Evolutionary conservation across 2,888 invertebrate species (phyloP), one percentile per base, ranked within the genome.

Genomic region (Xestia ashworthii): DNA sequence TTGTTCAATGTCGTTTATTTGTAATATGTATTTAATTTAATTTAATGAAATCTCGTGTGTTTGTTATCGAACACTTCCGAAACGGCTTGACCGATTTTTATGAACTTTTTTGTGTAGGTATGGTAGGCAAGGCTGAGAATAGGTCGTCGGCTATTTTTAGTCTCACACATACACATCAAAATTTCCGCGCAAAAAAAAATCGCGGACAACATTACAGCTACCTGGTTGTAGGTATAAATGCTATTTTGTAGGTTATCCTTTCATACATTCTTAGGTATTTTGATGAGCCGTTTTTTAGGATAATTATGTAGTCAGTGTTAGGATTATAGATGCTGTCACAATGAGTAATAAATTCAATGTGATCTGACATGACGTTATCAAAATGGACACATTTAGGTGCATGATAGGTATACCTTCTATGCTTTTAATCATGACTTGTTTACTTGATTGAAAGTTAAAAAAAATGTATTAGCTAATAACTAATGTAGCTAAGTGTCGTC

Each of bases 301-400:
- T 25, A n/a, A n/a, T n/a, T n/a, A 0, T 32, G 5, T 14, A 41
- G 8, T 48, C 16, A n/a, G 5, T 50, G 0, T 19, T 14, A 38
- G 12, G 12, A 44, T 68, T 58, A 82, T 58, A 68, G 14, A 79
- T 64, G 14, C 38, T 62, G 4, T 41, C 65, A 66, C 6, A 48
- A 14, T 68, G 58, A 12, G 3, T 73, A 11, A 48, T 71, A 78
- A 58, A 64, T 83, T 83, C 12, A 58, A 64, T 14, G 44, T 78
- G 32, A 65, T 67, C 14, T 72, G 38, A 78, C 44, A 71, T 32
- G n/a, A 65, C 1, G 58, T 55, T 38, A 64, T 82, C 60, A 55
- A 62, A 67, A 48, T 44, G 5, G 41, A 64, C n/a, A 41, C 12
- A 14, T 64, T 64, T 38, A 38, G 22, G 12, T 3, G 12, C 3